phyloP scores from a whole-genome alignment of 2,113 vertebrate genomes.

The Paralichthys olivaceus region DNA sequence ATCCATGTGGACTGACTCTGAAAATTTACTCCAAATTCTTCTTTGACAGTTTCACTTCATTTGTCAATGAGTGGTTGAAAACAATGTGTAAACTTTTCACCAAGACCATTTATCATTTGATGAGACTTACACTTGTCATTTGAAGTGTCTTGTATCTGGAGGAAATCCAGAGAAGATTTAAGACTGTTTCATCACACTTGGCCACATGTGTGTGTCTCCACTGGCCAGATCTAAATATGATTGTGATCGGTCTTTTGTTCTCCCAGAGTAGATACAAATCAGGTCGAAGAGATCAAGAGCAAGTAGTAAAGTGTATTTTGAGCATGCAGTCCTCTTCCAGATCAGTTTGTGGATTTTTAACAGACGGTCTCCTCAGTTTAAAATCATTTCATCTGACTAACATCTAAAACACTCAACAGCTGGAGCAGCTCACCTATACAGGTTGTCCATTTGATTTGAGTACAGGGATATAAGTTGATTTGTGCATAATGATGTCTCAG shows the following conservation, averaged over 20 bases:
- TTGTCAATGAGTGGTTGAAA: background rate
- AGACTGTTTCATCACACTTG: background rate
- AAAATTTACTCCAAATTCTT: background rate
- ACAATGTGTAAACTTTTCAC: background rate
- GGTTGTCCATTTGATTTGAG: slow-evolving; percentile 45
- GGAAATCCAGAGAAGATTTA: background rate
- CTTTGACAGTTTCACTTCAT: background rate
- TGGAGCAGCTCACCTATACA: slow-evolving; percentile 17
- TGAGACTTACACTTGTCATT: background rate
- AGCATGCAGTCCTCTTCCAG: background rate
- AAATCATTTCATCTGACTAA: slow-evolving; percentile 26
- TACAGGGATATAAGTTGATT: slow-evolving; percentile 34
- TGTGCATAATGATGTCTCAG: slow-evolving; percentile 34
- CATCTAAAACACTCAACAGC: slow-evolving; percentile 26
- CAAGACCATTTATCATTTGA: background rate
- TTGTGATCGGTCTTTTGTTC: background rate
- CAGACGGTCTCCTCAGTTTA: background rate
- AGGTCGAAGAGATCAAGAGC: background rate
- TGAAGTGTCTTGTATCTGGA: background rate
- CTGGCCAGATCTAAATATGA: background rate
- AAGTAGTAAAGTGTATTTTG: background rate
- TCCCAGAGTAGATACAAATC: background rate
- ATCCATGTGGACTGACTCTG: background rate
- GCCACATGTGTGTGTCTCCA: background rate
- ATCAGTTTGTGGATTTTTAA: slow-evolving; percentile 19